Conservation (phyloP, 2,797 vertebrate genomes). For the Ateles fusciceps region DNA sequence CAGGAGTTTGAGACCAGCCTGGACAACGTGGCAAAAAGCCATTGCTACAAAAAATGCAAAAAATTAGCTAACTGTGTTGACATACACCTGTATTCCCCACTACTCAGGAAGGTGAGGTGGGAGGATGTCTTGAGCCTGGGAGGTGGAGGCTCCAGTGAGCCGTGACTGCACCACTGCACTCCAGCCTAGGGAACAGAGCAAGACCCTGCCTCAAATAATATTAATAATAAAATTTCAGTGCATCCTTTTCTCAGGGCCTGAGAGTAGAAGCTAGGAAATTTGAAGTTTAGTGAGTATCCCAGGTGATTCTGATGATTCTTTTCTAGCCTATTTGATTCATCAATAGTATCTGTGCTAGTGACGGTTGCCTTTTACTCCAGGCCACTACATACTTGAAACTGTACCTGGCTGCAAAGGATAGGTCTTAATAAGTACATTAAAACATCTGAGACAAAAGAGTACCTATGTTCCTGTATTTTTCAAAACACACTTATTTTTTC, state of each 20-base stretch:
- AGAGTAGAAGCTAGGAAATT: background rate
- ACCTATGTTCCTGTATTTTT: background rate
- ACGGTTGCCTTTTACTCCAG: background rate
- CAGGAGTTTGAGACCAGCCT: background rate
- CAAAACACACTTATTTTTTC: background rate
- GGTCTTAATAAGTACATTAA: background rate
- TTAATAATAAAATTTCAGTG: background rate
- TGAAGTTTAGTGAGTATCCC: background rate
- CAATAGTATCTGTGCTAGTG: too few relatives aligned
- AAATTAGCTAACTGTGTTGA: background rate
- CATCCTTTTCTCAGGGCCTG: background rate
- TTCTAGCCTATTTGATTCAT: background rate
- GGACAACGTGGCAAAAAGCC: background rate
- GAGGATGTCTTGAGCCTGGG: background rate
- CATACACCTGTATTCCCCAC: background rate
- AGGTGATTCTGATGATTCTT: background rate
- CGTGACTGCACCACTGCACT: background rate
- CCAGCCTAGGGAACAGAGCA: background rate
- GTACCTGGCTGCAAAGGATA: background rate
- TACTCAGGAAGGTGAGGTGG: background rate
- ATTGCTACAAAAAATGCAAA: background rate
- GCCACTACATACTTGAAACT: background rate
- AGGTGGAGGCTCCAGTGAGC: background rate
- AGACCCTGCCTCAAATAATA: background rate
- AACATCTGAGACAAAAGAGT: background rate